phyloP scores from a whole-genome alignment of 2,113 vertebrate species.

The Elgaria multicarinata region DNA sequence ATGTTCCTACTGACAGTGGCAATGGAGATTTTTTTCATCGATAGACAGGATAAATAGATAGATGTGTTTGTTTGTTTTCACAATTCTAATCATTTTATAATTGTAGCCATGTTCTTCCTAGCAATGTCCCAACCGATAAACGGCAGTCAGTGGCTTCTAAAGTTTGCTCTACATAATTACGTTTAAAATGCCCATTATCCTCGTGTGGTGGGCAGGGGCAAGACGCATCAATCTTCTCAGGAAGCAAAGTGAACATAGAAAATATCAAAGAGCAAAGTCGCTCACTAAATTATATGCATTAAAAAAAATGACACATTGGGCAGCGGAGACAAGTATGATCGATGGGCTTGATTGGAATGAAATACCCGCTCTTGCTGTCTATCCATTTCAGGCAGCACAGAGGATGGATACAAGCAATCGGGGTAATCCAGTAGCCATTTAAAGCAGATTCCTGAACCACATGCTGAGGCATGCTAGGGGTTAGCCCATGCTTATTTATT shows the following conservation, averaged over 20 bases:
- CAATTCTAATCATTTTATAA: neutral
- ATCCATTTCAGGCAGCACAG: neutral
- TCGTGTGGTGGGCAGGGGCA: neutral
- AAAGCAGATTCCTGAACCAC: neutral
- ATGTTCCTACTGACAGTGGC: too few species aligned
- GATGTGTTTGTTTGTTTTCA: neutral
- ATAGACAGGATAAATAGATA: neutral
- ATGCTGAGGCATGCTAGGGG: too few species aligned
- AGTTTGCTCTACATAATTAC: slow-evolving; percentile 11
- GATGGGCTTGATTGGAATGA: slow-evolving; percentile 7
- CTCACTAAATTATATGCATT: slow-evolving; percentile 5
- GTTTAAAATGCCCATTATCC: slow-evolving; percentile 9
- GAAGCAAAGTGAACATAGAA: slow-evolving; percentile 1
- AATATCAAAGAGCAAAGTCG: slow-evolving; percentile 1
- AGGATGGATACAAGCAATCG: too few species aligned
- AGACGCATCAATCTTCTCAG: slow-evolving; percentile 2
- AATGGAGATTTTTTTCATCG: neutral
- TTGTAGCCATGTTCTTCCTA: neutral
- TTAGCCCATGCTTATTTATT: too few species aligned
- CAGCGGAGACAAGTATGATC: neutral
- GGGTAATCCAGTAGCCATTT: neutral
- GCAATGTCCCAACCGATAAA: neutral
- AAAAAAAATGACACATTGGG: neutral
- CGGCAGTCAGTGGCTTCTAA: neutral
- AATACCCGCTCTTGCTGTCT: neutral